These are phyloP conservation scores for Passer montanus DNA, from an alignment of 2,113 vertebrate genomes.

Conservation along the genomic window DNA sequence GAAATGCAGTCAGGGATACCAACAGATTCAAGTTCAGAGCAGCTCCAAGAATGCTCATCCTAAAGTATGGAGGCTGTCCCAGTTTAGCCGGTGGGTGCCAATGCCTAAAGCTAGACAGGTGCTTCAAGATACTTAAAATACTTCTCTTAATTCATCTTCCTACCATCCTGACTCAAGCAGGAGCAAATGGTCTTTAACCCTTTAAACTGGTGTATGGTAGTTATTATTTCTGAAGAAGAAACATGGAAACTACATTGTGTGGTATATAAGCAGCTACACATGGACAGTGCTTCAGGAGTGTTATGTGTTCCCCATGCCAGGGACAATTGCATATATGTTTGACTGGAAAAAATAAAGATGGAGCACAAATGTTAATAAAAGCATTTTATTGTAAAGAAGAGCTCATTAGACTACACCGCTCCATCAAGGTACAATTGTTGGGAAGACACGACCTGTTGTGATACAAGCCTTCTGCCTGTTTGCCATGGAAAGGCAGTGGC, in stretches of 20 bases:
- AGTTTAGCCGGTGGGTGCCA: not conserved
- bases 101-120: not conserved
- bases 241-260: not conserved
- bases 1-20: not conserved
- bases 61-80: not conserved
- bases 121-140: not conserved
- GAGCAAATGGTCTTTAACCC: not conserved
- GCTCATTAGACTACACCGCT: not conserved
- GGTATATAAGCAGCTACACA: not conserved
- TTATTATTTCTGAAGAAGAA: not conserved
- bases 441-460: not conserved
- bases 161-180: not conserved
- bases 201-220: not conserved
- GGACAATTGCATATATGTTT: not conserved
- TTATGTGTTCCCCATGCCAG: rapidly evolving
- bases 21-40: not conserved
- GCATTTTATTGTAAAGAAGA: not conserved
- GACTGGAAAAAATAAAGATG: not conserved
- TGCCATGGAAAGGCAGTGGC: not conserved
- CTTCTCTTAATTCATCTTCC: not conserved
- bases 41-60: not conserved
- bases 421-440: rapidly evolving
- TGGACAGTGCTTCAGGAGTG: not conserved
- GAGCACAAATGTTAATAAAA: not conserved
- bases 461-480: not conserved